Evolutionary conservation across 2,797 vertebrate species (phyloP).

Genomic region (Oreochromis grahami): DNA sequence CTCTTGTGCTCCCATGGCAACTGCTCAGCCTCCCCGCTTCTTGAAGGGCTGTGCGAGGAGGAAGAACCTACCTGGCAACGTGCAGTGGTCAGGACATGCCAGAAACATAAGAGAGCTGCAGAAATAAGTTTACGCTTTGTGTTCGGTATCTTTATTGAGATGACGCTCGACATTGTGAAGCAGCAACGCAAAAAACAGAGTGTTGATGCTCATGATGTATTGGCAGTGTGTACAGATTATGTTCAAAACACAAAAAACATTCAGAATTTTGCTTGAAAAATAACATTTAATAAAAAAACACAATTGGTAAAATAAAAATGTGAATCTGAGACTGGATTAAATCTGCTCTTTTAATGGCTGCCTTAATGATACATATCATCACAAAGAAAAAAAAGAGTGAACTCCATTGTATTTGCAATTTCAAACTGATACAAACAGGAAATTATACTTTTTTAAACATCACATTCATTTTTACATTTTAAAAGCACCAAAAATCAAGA

Average conservation of each 20-base stretch:
- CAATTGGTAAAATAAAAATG: neutral
- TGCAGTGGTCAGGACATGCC: conserved; percentile 11
- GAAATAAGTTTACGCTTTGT: conserved; percentile 18
- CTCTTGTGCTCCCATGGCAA: conserved; percentile 71
- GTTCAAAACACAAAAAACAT: neutral
- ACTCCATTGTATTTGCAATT: neutral
- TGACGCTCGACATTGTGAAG: neutral
- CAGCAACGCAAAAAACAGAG: conserved; percentile 27
- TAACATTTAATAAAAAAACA: neutral
- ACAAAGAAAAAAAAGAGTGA: neutral
- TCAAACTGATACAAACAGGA: neutral
- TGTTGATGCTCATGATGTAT: neutral
- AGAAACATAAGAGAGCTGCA: neutral
- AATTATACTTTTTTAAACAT: neutral
- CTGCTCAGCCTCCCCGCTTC: conserved; percentile 48
- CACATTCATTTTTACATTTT: neutral
- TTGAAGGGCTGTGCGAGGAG: conserved; percentile 30
- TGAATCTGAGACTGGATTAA: neutral
- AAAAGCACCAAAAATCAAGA: neutral
- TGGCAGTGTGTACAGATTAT: conserved; percentile 13
- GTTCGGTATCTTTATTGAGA: conserved; percentile 24
- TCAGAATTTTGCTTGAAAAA: neutral
- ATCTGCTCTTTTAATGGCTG: neutral
- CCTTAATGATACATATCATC: neutral
- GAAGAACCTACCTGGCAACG: conserved; percentile 48